A percentile compares a stretch with the other conserved stretches of the same genome.
phyloP scores from a whole-genome alignment of 2,113 vertebrate genomes.

The Urocynchramus pylzowi region DNA sequence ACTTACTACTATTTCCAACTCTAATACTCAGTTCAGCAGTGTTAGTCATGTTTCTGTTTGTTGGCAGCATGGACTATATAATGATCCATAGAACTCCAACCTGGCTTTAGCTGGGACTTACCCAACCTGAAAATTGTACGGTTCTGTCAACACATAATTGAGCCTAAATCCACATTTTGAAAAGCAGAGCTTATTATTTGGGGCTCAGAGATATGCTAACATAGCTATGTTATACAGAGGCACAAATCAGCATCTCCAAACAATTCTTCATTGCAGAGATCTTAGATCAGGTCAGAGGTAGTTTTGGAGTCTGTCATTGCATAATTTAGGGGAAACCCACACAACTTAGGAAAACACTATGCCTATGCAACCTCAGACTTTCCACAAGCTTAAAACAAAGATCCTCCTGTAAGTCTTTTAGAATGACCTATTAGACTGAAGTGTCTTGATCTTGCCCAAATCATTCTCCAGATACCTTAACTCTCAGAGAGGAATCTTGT shows the following conservation, averaged over 20 bases:
- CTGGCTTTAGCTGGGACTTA: not conserved
- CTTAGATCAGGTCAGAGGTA: not conserved
- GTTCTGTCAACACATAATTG: not conserved
- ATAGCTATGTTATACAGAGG: not conserved
- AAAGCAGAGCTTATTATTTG: not conserved
- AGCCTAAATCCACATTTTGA: not conserved
- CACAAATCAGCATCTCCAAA: not conserved
- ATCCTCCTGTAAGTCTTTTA: not conserved
- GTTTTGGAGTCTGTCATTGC: not conserved
- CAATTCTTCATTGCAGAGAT: not conserved
- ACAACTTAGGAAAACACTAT: not conserved
- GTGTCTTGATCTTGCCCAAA: not conserved
- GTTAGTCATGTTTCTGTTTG: not conserved
- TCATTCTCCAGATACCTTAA: not conserved
- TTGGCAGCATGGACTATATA: not conserved
- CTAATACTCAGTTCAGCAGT: not conserved
- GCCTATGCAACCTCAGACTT: not conserved
- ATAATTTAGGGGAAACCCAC: not conserved
- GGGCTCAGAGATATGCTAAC: not conserved
- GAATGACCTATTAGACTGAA: not conserved
- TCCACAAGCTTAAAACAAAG: not conserved
- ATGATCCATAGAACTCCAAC: not conserved
- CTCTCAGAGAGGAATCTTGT: not conserved
- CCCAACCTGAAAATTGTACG: not conserved
- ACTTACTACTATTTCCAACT: not conserved